Evolutionary conservation across 2,888 invertebrate genomes (phyloP), one percentile per base, ranked within the genome.

Genomic region (Rugalucina vietnamica): DNA sequence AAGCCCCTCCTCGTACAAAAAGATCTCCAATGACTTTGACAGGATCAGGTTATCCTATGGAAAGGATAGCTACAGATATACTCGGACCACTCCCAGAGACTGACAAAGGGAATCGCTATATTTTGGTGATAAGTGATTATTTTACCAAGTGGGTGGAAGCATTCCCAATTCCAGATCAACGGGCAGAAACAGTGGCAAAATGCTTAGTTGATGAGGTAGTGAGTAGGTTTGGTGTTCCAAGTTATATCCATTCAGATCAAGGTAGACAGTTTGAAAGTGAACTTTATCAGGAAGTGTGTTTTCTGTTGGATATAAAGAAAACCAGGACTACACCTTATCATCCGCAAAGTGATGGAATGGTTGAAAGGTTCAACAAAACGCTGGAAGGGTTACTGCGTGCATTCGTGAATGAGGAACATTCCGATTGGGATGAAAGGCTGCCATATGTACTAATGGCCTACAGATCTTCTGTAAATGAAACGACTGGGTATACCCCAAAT

Each of bases 1-100:
- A 60, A 21, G 60, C 60, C 27, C 60, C 60, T 60, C 60, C 60
- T 60, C 60, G 60, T 60, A 60, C 60, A 60, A 60, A 60, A 60
- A 60, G 29, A 60, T 27, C 60, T 5, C 60, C 60, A 60, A 60
- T 60, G 60, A 60, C 27, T 5, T 29, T 60, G 60, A 60, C 60
- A 60, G 60, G 60, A 60, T 27, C 60, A 60, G 60, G 60, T 60
- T 60, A 27, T 27, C 27, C 60, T 60, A 60, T 60, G 60, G 60
- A 60, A 60, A 60, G 60, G 60, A 60, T 60, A 29, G 60, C 60
- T 5, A 60, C 60, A 60, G 60, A 60, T 27, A 60, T 60, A 8
- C 60, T 60, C 18, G 60, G 60, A 60, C 60, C 60, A 29, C 60
- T 60, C 5, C 60, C 60, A 29, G 60, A 60, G 29, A 60, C 60